These are phyloP conservation scores for Menidia menidia DNA, from an alignment of 2,797 vertebrate species.

Conservation along the genomic window DNA sequence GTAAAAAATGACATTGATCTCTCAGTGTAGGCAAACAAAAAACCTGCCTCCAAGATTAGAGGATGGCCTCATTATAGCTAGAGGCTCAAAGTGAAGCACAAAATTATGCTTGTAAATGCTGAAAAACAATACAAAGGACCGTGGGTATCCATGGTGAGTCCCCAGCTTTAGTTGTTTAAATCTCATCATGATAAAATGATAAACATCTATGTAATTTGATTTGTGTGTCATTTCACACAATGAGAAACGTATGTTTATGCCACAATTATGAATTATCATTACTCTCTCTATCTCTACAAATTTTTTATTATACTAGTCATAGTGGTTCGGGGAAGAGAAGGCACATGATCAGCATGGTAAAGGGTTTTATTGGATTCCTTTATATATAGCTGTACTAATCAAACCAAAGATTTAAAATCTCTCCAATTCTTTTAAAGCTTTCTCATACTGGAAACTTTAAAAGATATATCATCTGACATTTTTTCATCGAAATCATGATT, in stretches of 20 bases:
- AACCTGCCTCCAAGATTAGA: no score
- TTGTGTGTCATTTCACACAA: background rate
- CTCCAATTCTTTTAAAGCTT: no score
- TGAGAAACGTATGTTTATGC: background rate
- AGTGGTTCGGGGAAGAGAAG: background rate
- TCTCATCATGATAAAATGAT: background rate
- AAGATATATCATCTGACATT: constrained; percentile 47
- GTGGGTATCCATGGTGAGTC: background rate
- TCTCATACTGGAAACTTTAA: no score
- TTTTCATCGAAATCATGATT: constrained; percentile 19
- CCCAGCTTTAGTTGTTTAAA: background rate
- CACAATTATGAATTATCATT: background rate
- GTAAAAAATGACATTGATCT: no score
- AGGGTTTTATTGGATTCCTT: background rate
- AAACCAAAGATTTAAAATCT: background rate
- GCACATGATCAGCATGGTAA: background rate
- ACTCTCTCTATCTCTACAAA: background rate
- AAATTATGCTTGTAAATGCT: background rate
- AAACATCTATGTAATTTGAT: background rate
- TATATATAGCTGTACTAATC: background rate
- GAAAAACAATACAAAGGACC: background rate
- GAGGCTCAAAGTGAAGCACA: no score
- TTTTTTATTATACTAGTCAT: background rate
- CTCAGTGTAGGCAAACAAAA: no score
- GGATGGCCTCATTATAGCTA: no score